phyloP scores from a whole-genome alignment of 2,888 invertebrate genomes.

The Ennomos quercinarius region DNA sequence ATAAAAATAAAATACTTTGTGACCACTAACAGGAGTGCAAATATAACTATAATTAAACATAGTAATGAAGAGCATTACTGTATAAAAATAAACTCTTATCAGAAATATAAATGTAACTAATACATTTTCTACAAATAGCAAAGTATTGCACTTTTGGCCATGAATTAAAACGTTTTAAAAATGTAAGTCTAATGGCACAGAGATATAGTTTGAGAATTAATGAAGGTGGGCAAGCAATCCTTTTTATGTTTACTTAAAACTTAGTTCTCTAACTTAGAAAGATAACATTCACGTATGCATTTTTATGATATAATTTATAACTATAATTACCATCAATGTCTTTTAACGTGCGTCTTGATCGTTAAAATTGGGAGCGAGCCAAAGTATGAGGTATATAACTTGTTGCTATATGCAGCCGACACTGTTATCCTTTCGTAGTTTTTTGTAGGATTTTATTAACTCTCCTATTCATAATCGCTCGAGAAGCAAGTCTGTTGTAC shows the following conservation, averaged over 20 bases:
- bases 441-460: no score
- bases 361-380: no score
- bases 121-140: slow-evolving; percentile 1
- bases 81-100: slow-evolving; percentile 26
- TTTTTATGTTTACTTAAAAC: slow-evolving; percentile 42
- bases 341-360: background rate
- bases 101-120: slow-evolving; percentile 9
- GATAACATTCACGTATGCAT: slow-evolving; percentile 50
- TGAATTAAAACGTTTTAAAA: background rate
- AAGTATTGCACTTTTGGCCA: slow-evolving; percentile 22
- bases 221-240: slow-evolving; percentile 65
- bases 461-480: no score
- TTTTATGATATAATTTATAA: slow-evolving; percentile 5
- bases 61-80: slow-evolving; percentile 23
- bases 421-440: no score
- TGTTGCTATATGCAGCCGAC: no score
- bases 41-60: slow-evolving; percentile 8
- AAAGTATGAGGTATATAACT: no score
- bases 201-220: slow-evolving; percentile 51
- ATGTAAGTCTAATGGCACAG: slow-evolving; percentile 62
- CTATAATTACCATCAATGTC: background rate
- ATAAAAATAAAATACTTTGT: slow-evolving; percentile 41
- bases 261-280: slow-evolving; percentile 54
- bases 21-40: slow-evolving; percentile 25
- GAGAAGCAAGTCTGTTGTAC: no score